phyloP scores from a whole-genome alignment of 2,797 vertebrate genomes.

The Danio aesculapii region DNA sequence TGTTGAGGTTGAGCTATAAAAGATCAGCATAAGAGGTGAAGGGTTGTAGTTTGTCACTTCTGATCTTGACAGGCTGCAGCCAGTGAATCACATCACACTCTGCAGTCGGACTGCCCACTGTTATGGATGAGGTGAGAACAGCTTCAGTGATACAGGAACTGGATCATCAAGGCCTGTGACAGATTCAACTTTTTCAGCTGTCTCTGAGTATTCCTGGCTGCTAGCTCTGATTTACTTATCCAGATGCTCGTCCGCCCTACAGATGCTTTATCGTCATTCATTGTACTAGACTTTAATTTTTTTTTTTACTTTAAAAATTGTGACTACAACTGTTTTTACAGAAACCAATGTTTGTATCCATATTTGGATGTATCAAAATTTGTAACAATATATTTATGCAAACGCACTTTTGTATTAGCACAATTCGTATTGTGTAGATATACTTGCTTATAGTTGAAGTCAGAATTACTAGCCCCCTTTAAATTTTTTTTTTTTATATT shows the following conservation, averaged over 20 bases:
- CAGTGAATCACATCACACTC: not conserved
- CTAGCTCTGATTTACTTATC: not conserved
- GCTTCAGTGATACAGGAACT: not conserved
- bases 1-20: not conserved
- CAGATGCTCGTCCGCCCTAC: not conserved
- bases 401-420: no score
- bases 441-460: no score
- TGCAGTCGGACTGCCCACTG: not conserved
- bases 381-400: no score
- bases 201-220: not conserved
- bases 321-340: not conserved
- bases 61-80: not conserved
- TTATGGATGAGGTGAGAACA: conserved; percentile 17
- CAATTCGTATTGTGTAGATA: no score
- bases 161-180: not conserved
- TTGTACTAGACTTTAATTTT: not conserved
- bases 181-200: conserved; percentile 1
- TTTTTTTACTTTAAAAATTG: no score
- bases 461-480: no score
- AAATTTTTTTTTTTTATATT: no score
- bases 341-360: not conserved
- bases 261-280: not conserved
- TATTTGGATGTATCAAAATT: no score
- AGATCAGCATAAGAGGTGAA: not conserved
- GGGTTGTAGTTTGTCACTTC: not conserved